phyloP scores from a whole-genome alignment of 2,888 invertebrate genomes.

The Euplagia quadripunctaria region DNA sequence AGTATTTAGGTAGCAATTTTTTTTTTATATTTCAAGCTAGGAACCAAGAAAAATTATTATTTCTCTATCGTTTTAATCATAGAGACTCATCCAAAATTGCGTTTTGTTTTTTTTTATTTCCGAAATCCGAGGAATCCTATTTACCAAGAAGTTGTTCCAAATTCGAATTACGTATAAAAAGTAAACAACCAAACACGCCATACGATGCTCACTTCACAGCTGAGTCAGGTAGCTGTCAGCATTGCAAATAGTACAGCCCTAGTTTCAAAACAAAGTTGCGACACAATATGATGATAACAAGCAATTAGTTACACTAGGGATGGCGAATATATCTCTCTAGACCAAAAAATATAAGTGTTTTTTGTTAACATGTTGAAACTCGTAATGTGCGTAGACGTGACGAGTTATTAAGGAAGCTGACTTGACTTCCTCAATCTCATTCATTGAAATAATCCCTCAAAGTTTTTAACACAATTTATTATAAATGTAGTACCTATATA shows the following conservation, averaged over 20 bases:
- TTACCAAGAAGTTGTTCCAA: too few species aligned
- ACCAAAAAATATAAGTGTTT: background rate
- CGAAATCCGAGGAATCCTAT: too few species aligned
- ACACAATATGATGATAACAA: conserved; percentile 31
- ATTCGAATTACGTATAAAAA: background rate
- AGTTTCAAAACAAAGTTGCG: conserved; percentile 33
- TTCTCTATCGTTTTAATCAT: too few species aligned
- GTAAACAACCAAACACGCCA: background rate
- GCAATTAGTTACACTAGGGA: conserved; percentile 30
- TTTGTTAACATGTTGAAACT: background rate
- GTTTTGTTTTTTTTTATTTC: too few species aligned
- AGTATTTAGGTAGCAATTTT: too few species aligned
- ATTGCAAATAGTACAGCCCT: conserved; percentile 19
- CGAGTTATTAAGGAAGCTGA: background rate
- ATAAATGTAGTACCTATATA: too few species aligned
- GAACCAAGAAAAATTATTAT: too few species aligned
- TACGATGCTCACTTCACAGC: background rate
- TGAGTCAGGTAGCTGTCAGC: conserved; percentile 20
- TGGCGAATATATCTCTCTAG: conserved; percentile 7
- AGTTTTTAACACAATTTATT: background rate
- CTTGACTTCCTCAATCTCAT: background rate
- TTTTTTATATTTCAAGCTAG: too few species aligned
- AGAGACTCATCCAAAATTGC: too few species aligned
- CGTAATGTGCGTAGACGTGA: background rate
- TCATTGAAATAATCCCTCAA: background rate